These are phyloP conservation scores for Paramuricea clavata DNA, from an alignment of 92 coral and sea anemone species.

Conservation along the genomic window DNA sequence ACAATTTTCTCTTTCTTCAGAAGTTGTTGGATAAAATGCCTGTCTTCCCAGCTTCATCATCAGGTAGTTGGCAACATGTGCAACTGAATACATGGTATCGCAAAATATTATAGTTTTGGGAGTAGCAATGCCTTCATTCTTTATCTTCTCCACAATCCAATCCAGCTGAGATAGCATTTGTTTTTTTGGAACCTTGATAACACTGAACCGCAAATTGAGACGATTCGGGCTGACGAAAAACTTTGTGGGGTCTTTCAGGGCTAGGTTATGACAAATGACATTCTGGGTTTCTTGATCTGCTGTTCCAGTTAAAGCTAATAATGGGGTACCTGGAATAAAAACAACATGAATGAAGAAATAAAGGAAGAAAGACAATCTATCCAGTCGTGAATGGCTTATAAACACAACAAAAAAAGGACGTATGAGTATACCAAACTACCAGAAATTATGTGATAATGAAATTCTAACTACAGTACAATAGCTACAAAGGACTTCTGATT, in stretches of 20 bases:
- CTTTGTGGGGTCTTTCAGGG: conserved; percentile 31
- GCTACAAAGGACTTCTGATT: too few species aligned
- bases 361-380: background rate
- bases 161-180: conserved; percentile 42
- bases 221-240: conserved; percentile 65
- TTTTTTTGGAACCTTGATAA: conserved; percentile 16
- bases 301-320: conserved; percentile 69
- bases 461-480: too few species aligned
- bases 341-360: background rate
- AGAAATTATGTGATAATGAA: too few species aligned
- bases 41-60: conserved; percentile 21
- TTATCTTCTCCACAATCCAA: conserved; percentile 53
- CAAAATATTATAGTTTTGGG: conserved; percentile 10
- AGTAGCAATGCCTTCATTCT: conserved; percentile 27
- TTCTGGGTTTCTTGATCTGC: conserved; percentile 56
- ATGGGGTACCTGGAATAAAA: conserved; percentile 15
- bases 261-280: conserved; percentile 35
- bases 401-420: too few species aligned
- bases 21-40: conserved; percentile 18
- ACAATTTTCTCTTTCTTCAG: conserved; percentile 6
- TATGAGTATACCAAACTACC: too few species aligned
- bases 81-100: conserved; percentile 9
- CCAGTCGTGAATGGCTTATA: too few species aligned
- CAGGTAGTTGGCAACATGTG: conserved; percentile 27
- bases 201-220: conserved; percentile 35